Percentiles rank a stretch among this genome's conserved stretches.
These are phyloP conservation scores for Caprella mutica DNA, from an alignment of 2,888 invertebrate species.

Conservation along the genomic window DNA sequence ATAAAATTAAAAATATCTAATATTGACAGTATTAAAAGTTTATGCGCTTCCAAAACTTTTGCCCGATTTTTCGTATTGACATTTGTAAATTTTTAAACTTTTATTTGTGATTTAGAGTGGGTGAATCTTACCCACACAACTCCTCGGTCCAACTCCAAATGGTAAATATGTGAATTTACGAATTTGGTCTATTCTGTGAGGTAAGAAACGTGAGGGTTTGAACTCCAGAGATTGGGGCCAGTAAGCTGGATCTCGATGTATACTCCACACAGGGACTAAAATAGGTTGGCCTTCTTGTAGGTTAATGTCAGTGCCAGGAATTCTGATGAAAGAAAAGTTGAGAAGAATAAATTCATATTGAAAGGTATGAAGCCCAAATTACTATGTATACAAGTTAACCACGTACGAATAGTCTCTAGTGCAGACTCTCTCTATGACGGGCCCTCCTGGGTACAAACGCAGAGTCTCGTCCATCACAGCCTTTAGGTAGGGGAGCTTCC, in stretches of 20 bases:
- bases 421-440: slow-evolving; percentile 25
- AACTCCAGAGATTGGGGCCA: slow-evolving; percentile 22
- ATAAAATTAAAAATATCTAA: no score
- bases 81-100: background rate
- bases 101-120: no score
- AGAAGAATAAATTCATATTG: no score
- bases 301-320: slow-evolving; percentile 4
- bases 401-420: slow-evolving; percentile 25
- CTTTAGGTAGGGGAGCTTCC: slow-evolving; percentile 9
- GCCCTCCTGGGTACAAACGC: slow-evolving; percentile 24
- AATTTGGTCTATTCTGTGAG: background rate
- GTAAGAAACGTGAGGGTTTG: slow-evolving; percentile 20
- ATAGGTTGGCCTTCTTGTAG: slow-evolving; percentile 17
- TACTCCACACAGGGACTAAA: slow-evolving; percentile 26
- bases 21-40: background rate
- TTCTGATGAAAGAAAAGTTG: no score
- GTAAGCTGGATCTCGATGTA: slow-evolving; percentile 26
- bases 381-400: no score
- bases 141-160: slow-evolving; percentile 27
- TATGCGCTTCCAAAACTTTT: background rate
- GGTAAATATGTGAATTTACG: slow-evolving; percentile 22
- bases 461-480: slow-evolving; percentile 23
- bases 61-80: background rate
- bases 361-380: no score
- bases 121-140: slow-evolving; percentile 28